Base-by-base conservation (phyloP, 2,797 vertebrate species). In the Lacerta viridis region DNA sequence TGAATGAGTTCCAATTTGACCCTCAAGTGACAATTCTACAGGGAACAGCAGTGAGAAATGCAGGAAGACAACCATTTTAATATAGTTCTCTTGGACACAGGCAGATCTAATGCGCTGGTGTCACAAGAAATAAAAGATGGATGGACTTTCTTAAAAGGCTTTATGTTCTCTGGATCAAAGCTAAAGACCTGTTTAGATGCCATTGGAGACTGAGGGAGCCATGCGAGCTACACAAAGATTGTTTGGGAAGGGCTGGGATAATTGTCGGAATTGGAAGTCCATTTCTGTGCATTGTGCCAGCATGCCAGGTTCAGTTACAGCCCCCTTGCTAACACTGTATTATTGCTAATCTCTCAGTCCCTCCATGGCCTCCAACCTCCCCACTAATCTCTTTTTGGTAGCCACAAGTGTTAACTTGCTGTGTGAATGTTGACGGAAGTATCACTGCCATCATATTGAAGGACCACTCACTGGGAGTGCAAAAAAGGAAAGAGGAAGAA, bases 31-130 rank as follows among this genome's bases (percentile, higher is more conserved):
- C 85, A 91, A 86, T 78, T 83, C 75, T 41, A 43, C 39, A 41
- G 86, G 86, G 88, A 93, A 75, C 5, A 80, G 90, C 81, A 90
- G 86, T 43, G 88, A 92, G 85, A 92, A 94, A 94, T 75, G 89
- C 88, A 91, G 80, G n/a, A 41, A 91, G 93, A 93, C 91, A 93
- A 83, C 83, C 92, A 87, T 92, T 93, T 74, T 91, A 90, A 92
- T 92, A 88, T 80, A 89, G 41, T 92, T 92, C 87, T 92, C 46
- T 72, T 76, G 88, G 89, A 92, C 59, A 76, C 1, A 80, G 90
- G 85, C 89, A 93, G 89, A 93, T 89, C 90, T 87, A 84, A 84
- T 92, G 82, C 87, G 61, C 69, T 25, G 71, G 72, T 91, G 94
- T 91, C 91, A 95, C 74, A 72, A 90, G 43, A 91, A 83, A 93